phyloP scores from a whole-genome alignment of 2,113 vertebrate species.

The Oryzias melastigma region DNA sequence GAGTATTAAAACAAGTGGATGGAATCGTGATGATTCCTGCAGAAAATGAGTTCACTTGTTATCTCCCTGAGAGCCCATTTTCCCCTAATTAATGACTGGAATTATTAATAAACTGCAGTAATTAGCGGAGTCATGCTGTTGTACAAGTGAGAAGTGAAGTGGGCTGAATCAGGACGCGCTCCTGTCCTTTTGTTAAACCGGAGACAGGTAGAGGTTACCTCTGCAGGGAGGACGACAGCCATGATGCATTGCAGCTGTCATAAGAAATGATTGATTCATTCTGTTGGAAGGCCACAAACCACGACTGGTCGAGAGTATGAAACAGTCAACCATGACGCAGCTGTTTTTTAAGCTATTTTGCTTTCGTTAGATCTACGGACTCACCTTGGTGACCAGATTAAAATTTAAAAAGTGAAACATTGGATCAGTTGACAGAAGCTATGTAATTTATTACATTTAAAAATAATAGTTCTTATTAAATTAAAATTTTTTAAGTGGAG shows the following conservation, averaged over 20 bases:
- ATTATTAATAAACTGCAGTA: slow-evolving; percentile 45
- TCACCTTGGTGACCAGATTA: too few species aligned
- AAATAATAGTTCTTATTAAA: too few species aligned
- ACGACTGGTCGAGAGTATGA: not conserved
- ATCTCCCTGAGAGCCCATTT: slow-evolving; percentile 16
- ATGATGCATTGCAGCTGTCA: slow-evolving; percentile 36
- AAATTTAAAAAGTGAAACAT: too few species aligned
- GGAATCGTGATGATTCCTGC: slow-evolving; percentile 25
- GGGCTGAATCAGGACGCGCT: slow-evolving; percentile 28
- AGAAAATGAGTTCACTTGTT: slow-evolving; percentile 39
- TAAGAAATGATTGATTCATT: slow-evolving; percentile 38
- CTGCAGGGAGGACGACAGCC: slow-evolving; percentile 26
- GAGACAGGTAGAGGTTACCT: slow-evolving; percentile 17
- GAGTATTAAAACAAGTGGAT: not conserved
- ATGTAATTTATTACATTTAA: too few species aligned
- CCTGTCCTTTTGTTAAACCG: slow-evolving; percentile 14
- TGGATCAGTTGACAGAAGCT: too few species aligned
- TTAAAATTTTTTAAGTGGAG: too few species aligned
- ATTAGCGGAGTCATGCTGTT: slow-evolving; percentile 43
- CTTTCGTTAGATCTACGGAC: too few species aligned
- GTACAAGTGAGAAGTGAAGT: slow-evolving; percentile 34
- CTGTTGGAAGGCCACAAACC: slow-evolving; percentile 26
- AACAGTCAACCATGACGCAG: not conserved
- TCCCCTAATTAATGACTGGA: slow-evolving; percentile 45
- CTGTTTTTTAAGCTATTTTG: too few species aligned